Base-by-base conservation (phyloP, 30 jellyfish, hydroid and myxozoan genomes). In the Nemopilema nomurai region DNA sequence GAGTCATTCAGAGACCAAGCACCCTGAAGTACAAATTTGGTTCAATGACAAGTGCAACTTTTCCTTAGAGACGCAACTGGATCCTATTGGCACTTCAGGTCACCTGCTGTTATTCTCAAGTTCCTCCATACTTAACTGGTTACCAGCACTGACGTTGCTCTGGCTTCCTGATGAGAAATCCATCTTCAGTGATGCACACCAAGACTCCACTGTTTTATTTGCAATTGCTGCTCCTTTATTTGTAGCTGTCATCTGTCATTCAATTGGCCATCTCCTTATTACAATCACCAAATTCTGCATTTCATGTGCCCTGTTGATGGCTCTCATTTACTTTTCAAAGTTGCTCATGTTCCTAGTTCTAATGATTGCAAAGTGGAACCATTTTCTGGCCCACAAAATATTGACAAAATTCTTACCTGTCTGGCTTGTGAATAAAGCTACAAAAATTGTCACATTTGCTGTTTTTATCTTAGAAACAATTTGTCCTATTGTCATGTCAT, bases 21-120 rank as follows among this genome's bases (percentile, higher is more conserved):
- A 1, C 18, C 87, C 93, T 0, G 93, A 74, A 24, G 17, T 84
- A 21, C 83, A 57, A 0, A 9, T 84, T 21, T 84, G 93, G 93
- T 68, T 30, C 22, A 25, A 73, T 41, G 63, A 74, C 8, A 73
- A 69, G 24, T 84, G 93, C 81, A 64, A 64, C 49, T 67, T 84
- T 23, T 31, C 76, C 33, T 23, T 84, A 51, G 32, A 27, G 23
- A 32, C 32, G 21, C 63, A 67, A 51, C 23, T 84, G n/a, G 93
- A 84, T 49, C 6, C 26, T 16, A 32, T 8, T 20, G 82, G 76
- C 8, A 73, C 87, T 1, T 20, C 75, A 0, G 77, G 93, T 18
- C 93, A 84, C 24, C 51, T 76, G 17, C 75, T 84, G 6, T 20
- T 31, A 41, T 84, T 73, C 87, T 27, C 77, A 9, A 57, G 30